Conservation (phyloP, 2,888 invertebrate genomes). For the Deilephila porcellus region DNA sequence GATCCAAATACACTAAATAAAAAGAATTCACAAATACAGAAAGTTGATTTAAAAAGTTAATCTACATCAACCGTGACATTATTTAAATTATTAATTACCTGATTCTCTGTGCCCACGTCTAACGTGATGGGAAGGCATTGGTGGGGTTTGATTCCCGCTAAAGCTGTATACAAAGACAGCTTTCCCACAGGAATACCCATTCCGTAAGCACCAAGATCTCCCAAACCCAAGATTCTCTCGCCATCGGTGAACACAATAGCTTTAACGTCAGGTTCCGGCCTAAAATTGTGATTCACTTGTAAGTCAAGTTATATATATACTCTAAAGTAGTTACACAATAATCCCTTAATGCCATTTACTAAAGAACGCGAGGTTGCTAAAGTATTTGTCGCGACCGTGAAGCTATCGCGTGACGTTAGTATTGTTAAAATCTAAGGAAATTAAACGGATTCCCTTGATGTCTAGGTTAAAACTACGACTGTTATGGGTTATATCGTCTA, state of each 20-base stretch:
- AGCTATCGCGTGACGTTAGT: conserved; percentile 5
- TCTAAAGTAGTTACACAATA: conserved; percentile 10
- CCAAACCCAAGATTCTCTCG: conserved; percentile 97
- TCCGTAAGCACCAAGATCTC: conserved; percentile 98
- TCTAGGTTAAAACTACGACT: background rate
- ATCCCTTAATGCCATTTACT: conserved; percentile 16
- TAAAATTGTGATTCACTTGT: conserved; percentile 50
- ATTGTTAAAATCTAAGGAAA: conserved; percentile 4
- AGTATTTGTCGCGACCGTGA: conserved; percentile 20
- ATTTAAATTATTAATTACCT: conserved; percentile 78
- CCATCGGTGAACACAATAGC: conserved; percentile 98
- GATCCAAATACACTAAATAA: conserved; percentile 3
- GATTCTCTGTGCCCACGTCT: conserved; percentile 97
- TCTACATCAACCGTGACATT: conserved; percentile 38
- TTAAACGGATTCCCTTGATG: background rate
- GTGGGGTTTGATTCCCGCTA: conserved; percentile 98
- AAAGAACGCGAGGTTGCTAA: conserved; percentile 11
- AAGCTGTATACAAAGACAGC: conserved; percentile 96
- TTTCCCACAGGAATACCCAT: conserved; percentile 99
- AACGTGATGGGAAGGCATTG: conserved; percentile 97
- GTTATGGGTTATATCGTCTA: too few species aligned
- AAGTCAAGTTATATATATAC: conserved; percentile 14
- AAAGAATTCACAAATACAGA: background rate
- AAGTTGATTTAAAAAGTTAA: background rate
- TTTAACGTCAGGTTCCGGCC: conserved; percentile 94